phyloP scores from a whole-genome alignment of 2,888 invertebrate species.

The Erannis defoliaria region DNA sequence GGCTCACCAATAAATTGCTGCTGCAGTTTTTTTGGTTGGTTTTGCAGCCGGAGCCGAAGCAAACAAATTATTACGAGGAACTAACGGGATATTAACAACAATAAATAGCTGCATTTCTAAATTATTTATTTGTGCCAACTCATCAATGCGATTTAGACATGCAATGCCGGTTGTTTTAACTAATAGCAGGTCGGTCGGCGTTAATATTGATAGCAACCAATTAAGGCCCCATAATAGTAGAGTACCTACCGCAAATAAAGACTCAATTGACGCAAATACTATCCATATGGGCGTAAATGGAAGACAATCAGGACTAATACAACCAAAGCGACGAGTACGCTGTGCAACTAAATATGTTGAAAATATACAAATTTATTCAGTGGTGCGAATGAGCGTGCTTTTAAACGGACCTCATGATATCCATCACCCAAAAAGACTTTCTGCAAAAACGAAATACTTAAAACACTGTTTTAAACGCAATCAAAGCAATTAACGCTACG shows the following conservation, averaged over 20 bases:
- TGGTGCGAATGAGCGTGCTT: too few species aligned
- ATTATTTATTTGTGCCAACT: constrained; percentile 3
- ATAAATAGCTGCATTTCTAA: constrained; percentile 7
- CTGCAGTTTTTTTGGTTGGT: constrained; percentile 42
- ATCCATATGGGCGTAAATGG: constrained; percentile 22
- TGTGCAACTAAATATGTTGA: constrained; percentile 21
- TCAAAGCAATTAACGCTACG: too few species aligned
- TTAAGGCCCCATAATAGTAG: constrained; percentile 26
- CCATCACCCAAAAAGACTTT: too few species aligned
- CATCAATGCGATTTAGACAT: constrained; percentile 7
- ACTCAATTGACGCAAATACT: constrained; percentile 24
- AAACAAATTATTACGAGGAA: constrained; percentile 26
- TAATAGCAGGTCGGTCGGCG: constrained; percentile 3
- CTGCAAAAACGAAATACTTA: too few species aligned
- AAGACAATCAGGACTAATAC: constrained; percentile 19
- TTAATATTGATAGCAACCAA: constrained; percentile 20
- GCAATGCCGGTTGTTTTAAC: constrained; percentile 4
- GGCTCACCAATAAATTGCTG: constrained; percentile 49
- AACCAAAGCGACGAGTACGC: constrained; percentile 22
- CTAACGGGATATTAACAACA: constrained; percentile 43
- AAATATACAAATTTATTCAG: constrained; percentile 11
- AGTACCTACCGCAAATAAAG: constrained; percentile 8
- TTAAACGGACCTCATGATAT: too few species aligned
- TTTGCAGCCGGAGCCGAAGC: constrained; percentile 34
- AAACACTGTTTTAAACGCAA: too few species aligned